phyloP scores from a whole-genome alignment of 2,113 vertebrate species.

The Rhinoderma darwinii region DNA sequence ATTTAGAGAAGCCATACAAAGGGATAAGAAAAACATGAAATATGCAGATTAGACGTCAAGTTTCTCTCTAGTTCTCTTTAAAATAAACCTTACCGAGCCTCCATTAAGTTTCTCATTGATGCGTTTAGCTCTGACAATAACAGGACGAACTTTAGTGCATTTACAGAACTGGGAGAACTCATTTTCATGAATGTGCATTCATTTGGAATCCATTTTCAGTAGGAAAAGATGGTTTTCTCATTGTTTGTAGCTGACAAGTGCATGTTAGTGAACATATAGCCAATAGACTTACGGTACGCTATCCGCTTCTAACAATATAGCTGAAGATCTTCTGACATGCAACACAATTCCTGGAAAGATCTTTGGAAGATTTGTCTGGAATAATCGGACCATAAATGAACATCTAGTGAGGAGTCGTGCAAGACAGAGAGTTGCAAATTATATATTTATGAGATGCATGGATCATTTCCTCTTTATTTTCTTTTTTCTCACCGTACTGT shows the following conservation, averaged over 20 bases:
- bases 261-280: neutral
- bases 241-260: neutral
- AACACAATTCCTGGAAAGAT: conserved; percentile 38
- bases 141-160: neutral
- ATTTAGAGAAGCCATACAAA: too few species aligned
- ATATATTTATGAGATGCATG: conserved; percentile 43
- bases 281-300: neutral
- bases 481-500: neutral
- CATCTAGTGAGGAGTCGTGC: neutral
- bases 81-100: too few species aligned
- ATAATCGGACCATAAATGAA: conserved; percentile 20
- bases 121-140: neutral
- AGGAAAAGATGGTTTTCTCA: neutral
- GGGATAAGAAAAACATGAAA: too few species aligned
- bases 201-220: neutral
- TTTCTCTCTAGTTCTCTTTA: too few species aligned
- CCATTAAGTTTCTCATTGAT: too few species aligned
- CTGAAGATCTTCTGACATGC: neutral
- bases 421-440: conserved; percentile 25
- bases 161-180: neutral
- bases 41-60: too few species aligned
- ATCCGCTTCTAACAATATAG: neutral
- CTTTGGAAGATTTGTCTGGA: conserved; percentile 16
- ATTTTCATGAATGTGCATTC: neutral
- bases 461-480: conserved; percentile 48